Conservation (phyloP, 2,797 vertebrate species). For the Scolopax bukidnonensis region DNA sequence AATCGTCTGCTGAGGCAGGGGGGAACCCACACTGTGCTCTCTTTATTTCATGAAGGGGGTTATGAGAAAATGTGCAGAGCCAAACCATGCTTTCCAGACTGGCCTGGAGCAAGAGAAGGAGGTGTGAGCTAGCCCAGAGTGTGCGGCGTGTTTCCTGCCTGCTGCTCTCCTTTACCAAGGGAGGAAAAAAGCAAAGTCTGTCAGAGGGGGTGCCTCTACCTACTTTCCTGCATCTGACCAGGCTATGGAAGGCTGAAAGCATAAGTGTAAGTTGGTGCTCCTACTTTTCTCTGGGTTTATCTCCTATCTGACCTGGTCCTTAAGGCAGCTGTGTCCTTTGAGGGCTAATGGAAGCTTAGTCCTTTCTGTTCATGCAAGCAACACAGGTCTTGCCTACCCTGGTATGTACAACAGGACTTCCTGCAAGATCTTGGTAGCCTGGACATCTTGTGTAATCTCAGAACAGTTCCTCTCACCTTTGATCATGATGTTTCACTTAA, state of each 20-base stretch:
- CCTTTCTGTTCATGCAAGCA: background rate
- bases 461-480: background rate
- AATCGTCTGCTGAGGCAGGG: background rate
- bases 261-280: background rate
- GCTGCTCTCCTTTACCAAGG: background rate
- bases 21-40: background rate
- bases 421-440: background rate
- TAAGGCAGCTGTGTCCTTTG: background rate
- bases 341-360: background rate
- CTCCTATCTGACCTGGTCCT: background rate
- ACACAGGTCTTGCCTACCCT: background rate
- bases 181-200: background rate
- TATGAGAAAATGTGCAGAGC: background rate
- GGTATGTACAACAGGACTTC: background rate
- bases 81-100: background rate
- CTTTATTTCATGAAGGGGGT: background rate
- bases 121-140: background rate
- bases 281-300: background rate
- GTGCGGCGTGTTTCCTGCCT: fast-evolving
- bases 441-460: background rate
- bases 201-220: background rate
- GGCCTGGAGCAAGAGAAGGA: background rate
- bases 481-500: background rate
- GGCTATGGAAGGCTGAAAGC: background rate
- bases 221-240: background rate